phyloP scores from a whole-genome alignment of 2,797 vertebrate genomes.

The Hafferia zeledoni region DNA sequence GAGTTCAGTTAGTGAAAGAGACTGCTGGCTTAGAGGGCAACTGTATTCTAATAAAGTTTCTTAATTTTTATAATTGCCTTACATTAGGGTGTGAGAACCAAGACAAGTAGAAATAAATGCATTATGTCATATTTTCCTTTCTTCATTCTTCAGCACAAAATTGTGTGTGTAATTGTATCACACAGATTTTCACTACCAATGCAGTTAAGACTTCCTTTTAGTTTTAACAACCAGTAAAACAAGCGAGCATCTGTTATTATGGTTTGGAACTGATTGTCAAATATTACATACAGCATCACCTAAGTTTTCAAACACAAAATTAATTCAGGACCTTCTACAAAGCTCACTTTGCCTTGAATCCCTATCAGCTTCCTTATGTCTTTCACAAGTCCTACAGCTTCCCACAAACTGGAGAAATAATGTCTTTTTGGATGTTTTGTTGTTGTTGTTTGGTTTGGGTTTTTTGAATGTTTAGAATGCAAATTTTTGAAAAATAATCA shows the following conservation, averaged over 20 bases:
- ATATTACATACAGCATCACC: background rate
- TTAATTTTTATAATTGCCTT: background rate
- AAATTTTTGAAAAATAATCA: background rate
- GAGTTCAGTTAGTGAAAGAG: background rate
- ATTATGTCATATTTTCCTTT: background rate
- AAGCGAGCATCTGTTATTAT: background rate
- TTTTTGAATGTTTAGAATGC: background rate
- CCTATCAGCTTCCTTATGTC: background rate
- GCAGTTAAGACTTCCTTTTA: background rate
- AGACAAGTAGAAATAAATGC: background rate
- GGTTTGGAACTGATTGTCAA: background rate
- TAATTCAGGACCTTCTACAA: background rate
- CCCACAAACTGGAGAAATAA: background rate
- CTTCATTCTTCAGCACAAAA: background rate
- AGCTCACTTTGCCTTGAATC: background rate
- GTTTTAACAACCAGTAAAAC: background rate
- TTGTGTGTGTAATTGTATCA: background rate
- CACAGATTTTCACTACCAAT: background rate
- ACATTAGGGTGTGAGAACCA: background rate
- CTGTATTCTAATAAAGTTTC: background rate
- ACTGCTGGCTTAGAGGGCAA: background rate
- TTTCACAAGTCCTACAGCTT: background rate
- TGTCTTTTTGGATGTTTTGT: rapidly evolving
- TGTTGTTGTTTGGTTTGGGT: background rate
- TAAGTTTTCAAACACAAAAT: background rate